Evolutionary conservation across 2,113 vertebrate genomes (phyloP).

Genomic region (Pholis gunnellus): DNA sequence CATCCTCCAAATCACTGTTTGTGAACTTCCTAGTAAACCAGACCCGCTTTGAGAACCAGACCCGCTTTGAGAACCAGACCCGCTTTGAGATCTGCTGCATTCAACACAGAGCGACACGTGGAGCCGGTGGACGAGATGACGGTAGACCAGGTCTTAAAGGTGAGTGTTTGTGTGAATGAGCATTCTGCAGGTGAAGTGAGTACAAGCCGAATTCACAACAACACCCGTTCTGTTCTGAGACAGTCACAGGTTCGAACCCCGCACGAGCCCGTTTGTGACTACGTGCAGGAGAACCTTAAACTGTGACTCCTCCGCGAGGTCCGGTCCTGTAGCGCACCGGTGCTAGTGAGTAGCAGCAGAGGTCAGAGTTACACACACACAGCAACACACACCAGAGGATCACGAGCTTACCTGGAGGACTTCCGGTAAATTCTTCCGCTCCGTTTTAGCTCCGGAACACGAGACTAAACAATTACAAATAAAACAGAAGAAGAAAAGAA

Average conservation of each 20-base stretch:
- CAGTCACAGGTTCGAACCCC: neutral
- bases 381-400: neutral
- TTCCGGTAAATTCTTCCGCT: neutral
- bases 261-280: accelerated
- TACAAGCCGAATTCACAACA: neutral
- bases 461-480: neutral
- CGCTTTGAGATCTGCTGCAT: too few species aligned
- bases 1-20: too few species aligned
- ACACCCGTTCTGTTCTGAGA: neutral
- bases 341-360: constrained; percentile 43
- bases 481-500: neutral
- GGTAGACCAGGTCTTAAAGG: neutral
- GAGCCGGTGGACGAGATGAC: neutral
- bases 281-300: neutral
- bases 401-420: constrained; percentile 34
- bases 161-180: neutral
- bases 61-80: too few species aligned
- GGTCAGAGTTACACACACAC: constrained; percentile 41
- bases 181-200: neutral
- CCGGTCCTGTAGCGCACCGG: neutral
- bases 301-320: neutral
- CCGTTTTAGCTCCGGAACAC: neutral
- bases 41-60: too few species aligned
- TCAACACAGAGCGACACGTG: accelerated
- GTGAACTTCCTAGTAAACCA: too few species aligned